Evolutionary conservation across 2,888 invertebrate species (phyloP).

Genomic region (Tachystola acroxantha): DNA sequence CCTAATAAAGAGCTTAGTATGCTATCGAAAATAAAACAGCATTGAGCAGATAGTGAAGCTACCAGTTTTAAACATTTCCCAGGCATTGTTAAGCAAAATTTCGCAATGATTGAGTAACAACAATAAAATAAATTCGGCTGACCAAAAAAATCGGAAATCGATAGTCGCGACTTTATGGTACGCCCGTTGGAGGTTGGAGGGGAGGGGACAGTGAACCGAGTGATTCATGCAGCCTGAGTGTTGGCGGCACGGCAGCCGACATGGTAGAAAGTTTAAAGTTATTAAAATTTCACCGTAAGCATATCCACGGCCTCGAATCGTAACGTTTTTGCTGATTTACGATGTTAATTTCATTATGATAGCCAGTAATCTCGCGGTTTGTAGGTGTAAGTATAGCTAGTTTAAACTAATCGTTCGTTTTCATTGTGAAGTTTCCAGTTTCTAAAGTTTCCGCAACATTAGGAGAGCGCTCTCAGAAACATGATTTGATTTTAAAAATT

Average conservation of each 20-base stretch:
- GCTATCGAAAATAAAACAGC: no score
- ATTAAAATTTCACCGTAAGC: slow-evolving; percentile 74
- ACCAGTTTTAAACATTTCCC: background rate
- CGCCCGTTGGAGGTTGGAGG: slow-evolving; percentile 21
- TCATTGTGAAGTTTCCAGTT: no score
- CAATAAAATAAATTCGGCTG: background rate
- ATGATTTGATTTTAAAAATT: no score
- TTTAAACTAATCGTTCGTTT: background rate
- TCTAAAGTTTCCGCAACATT: no score
- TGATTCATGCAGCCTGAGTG: slow-evolving; percentile 22
- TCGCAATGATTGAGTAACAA: background rate
- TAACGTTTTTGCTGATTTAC: slow-evolving; percentile 30
- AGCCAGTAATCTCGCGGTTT: background rate
- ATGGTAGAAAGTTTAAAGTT: slow-evolving; percentile 65
- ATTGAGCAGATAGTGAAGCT: no score
- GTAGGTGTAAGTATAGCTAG: no score
- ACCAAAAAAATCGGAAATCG: slow-evolving; percentile 22
- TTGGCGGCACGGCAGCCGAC: slow-evolving; percentile 23
- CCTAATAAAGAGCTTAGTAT: no score
- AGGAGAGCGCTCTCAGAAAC: no score
- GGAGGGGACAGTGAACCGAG: slow-evolving; percentile 49
- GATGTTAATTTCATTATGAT: slow-evolving; percentile 9
- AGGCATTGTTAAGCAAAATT: background rate
- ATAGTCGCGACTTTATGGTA: slow-evolving; percentile 17
- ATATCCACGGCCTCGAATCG: slow-evolving; percentile 21